Conservation (phyloP, 2,888 invertebrate genomes). For the Tuta absoluta region DNA sequence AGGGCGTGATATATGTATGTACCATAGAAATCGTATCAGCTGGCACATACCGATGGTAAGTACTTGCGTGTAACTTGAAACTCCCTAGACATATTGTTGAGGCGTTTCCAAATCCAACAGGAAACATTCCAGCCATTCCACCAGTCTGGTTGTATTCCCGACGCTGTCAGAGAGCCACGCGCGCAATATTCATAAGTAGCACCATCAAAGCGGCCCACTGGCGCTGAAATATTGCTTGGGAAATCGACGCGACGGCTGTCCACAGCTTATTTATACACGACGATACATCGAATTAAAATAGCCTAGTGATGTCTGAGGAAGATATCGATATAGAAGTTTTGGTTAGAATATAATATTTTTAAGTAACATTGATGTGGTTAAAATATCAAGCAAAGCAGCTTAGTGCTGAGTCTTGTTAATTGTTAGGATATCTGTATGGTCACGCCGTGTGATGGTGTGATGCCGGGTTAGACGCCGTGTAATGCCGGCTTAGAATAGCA, state of each 20-base stretch:
- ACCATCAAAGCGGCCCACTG: slow-evolving; percentile 68
- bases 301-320: slow-evolving; percentile 23
- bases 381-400: no score
- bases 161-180: slow-evolving; percentile 11
- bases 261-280: slow-evolving; percentile 67
- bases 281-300: slow-evolving; percentile 63
- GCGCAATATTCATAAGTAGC: slow-evolving; percentile 68
- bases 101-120: background rate
- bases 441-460: no score
- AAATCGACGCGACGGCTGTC: slow-evolving; percentile 71
- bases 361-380: no score
- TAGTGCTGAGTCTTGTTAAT: no score
- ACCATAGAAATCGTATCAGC: no score
- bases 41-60: no score
- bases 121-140: slow-evolving; percentile 11
- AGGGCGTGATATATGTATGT: no score
- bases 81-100: background rate
- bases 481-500: no score
- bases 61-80: background rate
- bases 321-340: background rate
- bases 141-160: slow-evolving; percentile 21
- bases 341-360: no score
- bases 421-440: no score
- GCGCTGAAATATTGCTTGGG: slow-evolving; percentile 73
- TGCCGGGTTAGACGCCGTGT: no score